Base-by-base conservation (phyloP, 2,797 vertebrate genomes). In the Muscicapa comitata region DNA sequence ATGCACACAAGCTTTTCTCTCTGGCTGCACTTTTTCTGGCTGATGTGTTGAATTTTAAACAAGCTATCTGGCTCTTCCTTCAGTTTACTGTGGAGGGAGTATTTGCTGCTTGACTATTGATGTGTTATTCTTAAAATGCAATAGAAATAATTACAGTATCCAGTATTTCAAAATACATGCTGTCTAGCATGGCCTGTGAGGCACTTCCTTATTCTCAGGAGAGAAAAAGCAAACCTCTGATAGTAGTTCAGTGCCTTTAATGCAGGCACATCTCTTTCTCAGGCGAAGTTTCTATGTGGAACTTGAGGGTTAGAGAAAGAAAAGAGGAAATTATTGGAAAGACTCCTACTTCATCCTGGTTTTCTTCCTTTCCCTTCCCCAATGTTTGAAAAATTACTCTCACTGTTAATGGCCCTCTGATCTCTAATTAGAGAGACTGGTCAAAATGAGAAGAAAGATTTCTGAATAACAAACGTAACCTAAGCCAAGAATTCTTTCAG, bases 41-140 rank as follows among this genome's bases (percentile, higher is more conserved):
- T 78, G 80, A 80, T 0, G 8, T 50, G 54, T 24, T 92, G 88
- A 94, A 94, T 94, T 85, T 94, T 96, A 93, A 90, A 84, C 17
- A 40, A 78, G 73, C 24, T 61, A 3, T 59, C 45, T 24, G 21
- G 7, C 58, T 93, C 26, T 93, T 71, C 42, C 42, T 74, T 45
- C 50, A 47, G 11, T 71, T 75, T 35, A n/a, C 58, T 5, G 3
- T n/a, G 40, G 15, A 86, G 66, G 38, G 24, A 74, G 40, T 26
- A 12, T 83, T 86, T 90, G 70, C 82, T 83, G n/a, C 73, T 90
- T 74, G 57, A 63, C 68, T 85, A 5, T 47, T 74, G 72, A 83
- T 38, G 67, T n/a, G 54, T 21, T 86, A 21, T 29, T 53, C 45
- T 80, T 75, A 71, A 77, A 92, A 77, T 29, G 54, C 42, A 80